Conservation (phyloP, 1,140 invertebrate species). For the Daktulosphaira vitifoliae region DNA sequence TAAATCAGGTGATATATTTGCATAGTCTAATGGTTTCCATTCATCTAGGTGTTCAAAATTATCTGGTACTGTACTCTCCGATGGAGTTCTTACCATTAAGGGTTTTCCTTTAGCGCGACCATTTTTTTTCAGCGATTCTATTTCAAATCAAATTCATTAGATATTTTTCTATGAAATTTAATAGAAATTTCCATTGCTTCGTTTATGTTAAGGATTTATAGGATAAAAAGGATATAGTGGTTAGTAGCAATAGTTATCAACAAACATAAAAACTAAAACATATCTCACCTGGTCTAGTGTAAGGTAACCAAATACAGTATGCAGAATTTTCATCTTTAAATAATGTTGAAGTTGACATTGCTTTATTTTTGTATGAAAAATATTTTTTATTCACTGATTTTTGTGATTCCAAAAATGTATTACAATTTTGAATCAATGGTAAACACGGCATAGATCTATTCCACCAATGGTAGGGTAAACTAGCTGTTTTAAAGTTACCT, state of each 20-base stretch:
- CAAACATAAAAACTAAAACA: constrained; percentile 9
- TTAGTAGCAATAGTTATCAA: constrained; percentile 24
- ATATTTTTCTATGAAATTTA: no score
- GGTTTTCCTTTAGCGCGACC: constrained; percentile 7
- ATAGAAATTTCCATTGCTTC: constrained; percentile 3
- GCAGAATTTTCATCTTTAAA: constrained; percentile 13
- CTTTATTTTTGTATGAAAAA: constrained; percentile 12
- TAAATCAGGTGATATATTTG: constrained; percentile 22
- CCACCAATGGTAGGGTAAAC: constrained; percentile 22
- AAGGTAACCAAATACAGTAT: constrained; percentile 24
- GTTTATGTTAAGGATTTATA: not conserved
- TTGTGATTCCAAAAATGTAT: constrained; percentile 3
- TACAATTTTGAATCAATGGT: not conserved
- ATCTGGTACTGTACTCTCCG: constrained; percentile 18
- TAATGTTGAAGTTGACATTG: constrained; percentile 2
- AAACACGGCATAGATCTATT: constrained; percentile 27
- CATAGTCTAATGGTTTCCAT: constrained; percentile 22
- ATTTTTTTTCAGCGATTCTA: constrained; percentile 20
- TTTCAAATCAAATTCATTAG: not conserved
- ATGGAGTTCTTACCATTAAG: constrained; percentile 31
- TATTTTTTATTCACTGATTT: constrained; percentile 3
- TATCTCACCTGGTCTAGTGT: constrained; percentile 16
- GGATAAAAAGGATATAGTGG: constrained; percentile 21
- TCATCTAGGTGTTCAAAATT: constrained; percentile 25
- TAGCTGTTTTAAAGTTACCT: constrained; percentile 18